These are phyloP conservation scores for Thymelicus sylvestris DNA, from an alignment of 2,888 invertebrate species.

Conservation along the genomic window DNA sequence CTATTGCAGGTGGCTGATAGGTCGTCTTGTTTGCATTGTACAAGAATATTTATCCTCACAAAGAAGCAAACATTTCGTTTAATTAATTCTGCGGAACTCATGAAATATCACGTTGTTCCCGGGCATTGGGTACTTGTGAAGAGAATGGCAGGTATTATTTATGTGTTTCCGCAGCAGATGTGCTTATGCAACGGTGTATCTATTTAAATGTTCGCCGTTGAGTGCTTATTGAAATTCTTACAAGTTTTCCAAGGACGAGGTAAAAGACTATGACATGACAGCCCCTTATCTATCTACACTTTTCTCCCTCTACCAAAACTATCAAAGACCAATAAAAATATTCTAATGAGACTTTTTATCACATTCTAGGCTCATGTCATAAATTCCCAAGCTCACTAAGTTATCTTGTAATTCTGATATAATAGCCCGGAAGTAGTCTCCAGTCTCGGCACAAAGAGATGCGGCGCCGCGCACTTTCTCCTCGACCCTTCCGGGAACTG, in stretches of 20 bases:
- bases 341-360: neutral
- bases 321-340: neutral
- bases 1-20: constrained; percentile 18
- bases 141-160: too few species aligned
- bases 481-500: constrained; percentile 69
- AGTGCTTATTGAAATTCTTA: too few species aligned
- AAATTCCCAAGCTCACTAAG: constrained; percentile 19
- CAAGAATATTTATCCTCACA: neutral
- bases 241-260: too few species aligned
- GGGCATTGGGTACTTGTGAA: too few species aligned
- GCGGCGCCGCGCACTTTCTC: constrained; percentile 70
- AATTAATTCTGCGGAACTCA: too few species aligned
- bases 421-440: constrained; percentile 44
- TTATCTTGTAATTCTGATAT: constrained; percentile 19
- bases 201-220: too few species aligned
- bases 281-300: too few species aligned
- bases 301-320: neutral
- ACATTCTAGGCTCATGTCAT: neutral
- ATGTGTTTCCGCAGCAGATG: too few species aligned
- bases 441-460: constrained; percentile 56
- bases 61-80: neutral
- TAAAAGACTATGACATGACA: too few species aligned
- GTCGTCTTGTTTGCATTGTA: neutral
- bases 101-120: too few species aligned
- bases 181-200: too few species aligned